These are phyloP conservation scores for Dryoscopus gambensis DNA, from an alignment of 2,113 vertebrate species.

Conservation along the genomic window DNA sequence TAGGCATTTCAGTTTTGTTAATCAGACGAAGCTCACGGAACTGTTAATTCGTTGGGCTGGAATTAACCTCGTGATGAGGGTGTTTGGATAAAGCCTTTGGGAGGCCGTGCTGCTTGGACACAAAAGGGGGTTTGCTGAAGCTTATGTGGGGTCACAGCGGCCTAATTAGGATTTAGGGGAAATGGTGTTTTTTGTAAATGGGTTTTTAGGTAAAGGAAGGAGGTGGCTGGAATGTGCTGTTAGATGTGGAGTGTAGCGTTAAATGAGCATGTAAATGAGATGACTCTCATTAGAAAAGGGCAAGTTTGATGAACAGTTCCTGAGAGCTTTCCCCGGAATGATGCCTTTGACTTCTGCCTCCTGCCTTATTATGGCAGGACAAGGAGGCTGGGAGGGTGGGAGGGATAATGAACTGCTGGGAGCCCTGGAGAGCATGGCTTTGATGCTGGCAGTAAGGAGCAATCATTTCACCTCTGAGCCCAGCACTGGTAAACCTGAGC, in stretches of 20 bases:
- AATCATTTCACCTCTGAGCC: background rate
- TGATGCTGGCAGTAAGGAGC: background rate
- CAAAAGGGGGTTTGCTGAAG: background rate
- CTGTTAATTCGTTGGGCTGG: background rate
- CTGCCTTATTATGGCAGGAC: background rate
- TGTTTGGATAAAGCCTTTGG: background rate
- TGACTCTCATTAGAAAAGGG: constrained; percentile 50
- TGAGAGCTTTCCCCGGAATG: constrained; percentile 29
- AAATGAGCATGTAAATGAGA: constrained; percentile 48
- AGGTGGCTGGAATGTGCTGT: background rate
- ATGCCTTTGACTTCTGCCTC: constrained; percentile 2
- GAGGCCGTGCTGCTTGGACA: background rate
- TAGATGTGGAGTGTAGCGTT: background rate
- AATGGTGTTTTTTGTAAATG: background rate
- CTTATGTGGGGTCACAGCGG: background rate
- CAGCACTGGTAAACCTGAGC: background rate
- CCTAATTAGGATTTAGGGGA: background rate
- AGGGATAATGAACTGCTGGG: constrained; percentile 22
- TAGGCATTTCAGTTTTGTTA: background rate
- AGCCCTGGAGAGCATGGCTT: background rate
- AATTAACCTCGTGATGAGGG: constrained; percentile 4
- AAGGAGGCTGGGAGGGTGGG: background rate
- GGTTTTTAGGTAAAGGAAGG: background rate
- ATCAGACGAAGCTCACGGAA: background rate
- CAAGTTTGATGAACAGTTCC: constrained; percentile 35